Evolutionary conservation across 2,113 vertebrate genomes (phyloP), one percentile per base, ranked within the genome.

Genomic region (Spea bombifrons): DNA sequence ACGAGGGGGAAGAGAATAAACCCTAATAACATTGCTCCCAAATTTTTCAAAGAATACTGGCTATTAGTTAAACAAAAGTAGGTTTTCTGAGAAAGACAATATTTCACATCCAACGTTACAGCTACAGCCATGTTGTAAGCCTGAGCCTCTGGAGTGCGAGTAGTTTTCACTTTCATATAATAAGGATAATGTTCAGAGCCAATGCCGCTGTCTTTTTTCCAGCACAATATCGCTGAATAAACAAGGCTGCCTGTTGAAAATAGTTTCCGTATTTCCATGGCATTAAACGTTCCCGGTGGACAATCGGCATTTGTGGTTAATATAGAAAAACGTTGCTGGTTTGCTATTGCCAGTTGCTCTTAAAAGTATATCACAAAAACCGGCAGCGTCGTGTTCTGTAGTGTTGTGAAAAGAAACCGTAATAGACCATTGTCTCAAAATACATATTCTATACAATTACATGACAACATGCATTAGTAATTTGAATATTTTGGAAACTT

Each of bases 281-380:
- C 30, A 50, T 49, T 75, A 15, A 15, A 53, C 9, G 43, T 67
- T 67, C 49, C 50, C 50, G 17, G 75, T 76, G 75, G 75, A 30
- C 46, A 67, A 49, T 16, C 9, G 8, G 61, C 8, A 7, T 13
- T 61, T 77, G 75, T 61, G 75, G 75, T 45, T 77, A 61, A 75
- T 7, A 53, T 44, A 55, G 45, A 61, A 68, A 59, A 52, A 69
- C 61, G 30, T 15, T 49, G 63, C 66, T 61, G n/a, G n/a, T 64
- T 76, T 66, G 9, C 12, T 77, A 77, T 77, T 70, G 57, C 68
- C 50, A 55, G 75, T 77, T 69, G 66, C 44, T 70, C 53, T 49
- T 46, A 45, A 50, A 16, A 69, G 16, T 77, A 63, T 6, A 70
- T 30, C 75, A 68, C 55, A 70, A 66, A 49, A 15, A 66, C 47